phyloP scores from a whole-genome alignment of 1,140 invertebrate species.

The Drosophila elegans region DNA sequence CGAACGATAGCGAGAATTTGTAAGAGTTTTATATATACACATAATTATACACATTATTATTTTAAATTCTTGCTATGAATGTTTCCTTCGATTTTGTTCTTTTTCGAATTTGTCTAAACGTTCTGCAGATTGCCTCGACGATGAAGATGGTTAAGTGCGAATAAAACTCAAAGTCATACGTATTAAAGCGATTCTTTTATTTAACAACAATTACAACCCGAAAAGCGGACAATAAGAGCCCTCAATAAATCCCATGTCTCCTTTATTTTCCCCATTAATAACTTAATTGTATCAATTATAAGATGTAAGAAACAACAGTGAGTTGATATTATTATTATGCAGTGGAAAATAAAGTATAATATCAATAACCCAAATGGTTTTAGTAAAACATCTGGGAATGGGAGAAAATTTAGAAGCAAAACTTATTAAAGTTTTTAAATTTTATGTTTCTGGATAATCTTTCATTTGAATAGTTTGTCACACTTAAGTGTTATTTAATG shows the following conservation, averaged over 20 bases:
- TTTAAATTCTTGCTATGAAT: conserved; percentile 52
- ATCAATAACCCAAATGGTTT: conserved; percentile 8
- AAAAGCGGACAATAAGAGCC: conserved; percentile 65
- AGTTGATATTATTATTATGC: conserved; percentile 41
- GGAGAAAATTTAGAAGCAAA: neutral
- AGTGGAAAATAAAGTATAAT: conserved; percentile 42
- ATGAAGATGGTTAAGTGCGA: conserved; percentile 54
- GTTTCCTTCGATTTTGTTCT: conserved; percentile 40
- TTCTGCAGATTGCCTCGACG: conserved; percentile 42
- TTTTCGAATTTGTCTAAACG: conserved; percentile 63
- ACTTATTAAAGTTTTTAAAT: neutral
- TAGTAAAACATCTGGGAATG: neutral
- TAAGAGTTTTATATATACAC: conserved; percentile 64
- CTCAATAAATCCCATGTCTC: conserved; percentile 1
- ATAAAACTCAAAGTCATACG: conserved; percentile 72
- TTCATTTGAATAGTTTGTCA: too few relatives aligned
- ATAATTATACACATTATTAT: conserved; percentile 56
- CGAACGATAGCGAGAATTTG: conserved; percentile 47
- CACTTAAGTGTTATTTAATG: too few relatives aligned
- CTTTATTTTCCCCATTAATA: conserved; percentile 28
- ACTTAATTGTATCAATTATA: conserved; percentile 78
- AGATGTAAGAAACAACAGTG: conserved; percentile 32
- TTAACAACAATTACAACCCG: conserved; percentile 2
- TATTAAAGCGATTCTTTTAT: conserved; percentile 61
- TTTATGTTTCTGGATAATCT: neutral